phyloP scores from a whole-genome alignment of 2,888 invertebrate species.

The Drosophila lutescens region DNA sequence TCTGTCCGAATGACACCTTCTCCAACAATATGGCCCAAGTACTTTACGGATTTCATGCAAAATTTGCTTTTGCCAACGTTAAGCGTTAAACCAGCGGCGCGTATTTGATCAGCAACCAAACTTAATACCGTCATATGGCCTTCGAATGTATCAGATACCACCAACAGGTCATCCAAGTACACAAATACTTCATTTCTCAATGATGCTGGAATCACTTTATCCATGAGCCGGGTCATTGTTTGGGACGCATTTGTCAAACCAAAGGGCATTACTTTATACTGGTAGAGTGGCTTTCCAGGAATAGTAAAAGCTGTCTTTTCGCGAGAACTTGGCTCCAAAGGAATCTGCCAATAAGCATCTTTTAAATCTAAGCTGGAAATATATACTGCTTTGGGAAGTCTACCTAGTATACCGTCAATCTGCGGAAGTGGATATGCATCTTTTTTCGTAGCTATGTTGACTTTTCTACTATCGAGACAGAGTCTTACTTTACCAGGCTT shows the following conservation, averaged over 20 bases:
- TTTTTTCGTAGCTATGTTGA: no score
- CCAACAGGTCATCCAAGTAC: neutral
- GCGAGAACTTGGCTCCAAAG: conserved; percentile 1
- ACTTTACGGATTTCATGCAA: neutral
- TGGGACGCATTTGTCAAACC: neutral
- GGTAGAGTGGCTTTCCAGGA: neutral
- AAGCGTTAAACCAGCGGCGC: neutral
- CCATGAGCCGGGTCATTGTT: neutral
- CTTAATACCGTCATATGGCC: neutral
- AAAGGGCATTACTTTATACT: neutral
- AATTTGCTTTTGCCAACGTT: neutral
- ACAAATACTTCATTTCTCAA: neutral
- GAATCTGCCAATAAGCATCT: neutral
- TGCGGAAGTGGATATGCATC: no score
- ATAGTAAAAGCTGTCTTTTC: conserved; percentile 1
- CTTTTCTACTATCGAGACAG: no score
- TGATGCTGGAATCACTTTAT: neutral
- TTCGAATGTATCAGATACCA: no score
- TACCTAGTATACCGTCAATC: no score
- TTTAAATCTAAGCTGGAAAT: neutral
- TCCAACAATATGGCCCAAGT: neutral
- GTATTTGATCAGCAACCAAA: neutral
- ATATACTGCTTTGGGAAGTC: no score
- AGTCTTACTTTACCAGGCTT: no score
- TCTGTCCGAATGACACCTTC: neutral